These are phyloP conservation scores for Brachionus asplanchnoidis DNA, from an alignment of 1,140 invertebrate species.

Conservation along the genomic window DNA sequence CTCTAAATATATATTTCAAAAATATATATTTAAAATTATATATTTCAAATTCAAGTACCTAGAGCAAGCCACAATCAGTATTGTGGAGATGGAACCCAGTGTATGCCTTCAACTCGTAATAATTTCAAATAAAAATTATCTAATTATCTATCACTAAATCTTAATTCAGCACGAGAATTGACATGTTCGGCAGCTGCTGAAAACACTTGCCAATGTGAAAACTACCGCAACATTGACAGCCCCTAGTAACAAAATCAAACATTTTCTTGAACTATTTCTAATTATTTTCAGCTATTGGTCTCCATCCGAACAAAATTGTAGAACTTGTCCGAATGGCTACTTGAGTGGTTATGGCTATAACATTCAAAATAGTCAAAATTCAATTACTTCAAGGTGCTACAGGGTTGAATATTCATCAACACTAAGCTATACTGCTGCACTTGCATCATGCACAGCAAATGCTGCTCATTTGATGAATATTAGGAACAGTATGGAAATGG, in stretches of 20 bases:
- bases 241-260: neutral
- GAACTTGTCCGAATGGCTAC: neutral
- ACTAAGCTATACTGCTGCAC: neutral
- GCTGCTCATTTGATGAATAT: slow-evolving; percentile 4
- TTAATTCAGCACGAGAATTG: neutral
- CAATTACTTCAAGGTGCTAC: slow-evolving; percentile 27
- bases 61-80: slow-evolving; percentile 39
- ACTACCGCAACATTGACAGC: neutral
- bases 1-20: neutral
- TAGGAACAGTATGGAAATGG: slow-evolving; percentile 36
- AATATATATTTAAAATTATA: neutral
- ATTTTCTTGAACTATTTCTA: neutral
- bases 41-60: neutral
- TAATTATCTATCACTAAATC: neutral
- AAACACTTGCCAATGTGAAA: slow-evolving; percentile 30
- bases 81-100: slow-evolving; percentile 4
- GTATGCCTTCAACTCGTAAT: slow-evolving; percentile 23
- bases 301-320: neutral
- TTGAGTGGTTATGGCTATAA: slow-evolving; percentile 10
- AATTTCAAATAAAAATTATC: neutral
- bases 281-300: slow-evolving; percentile 33
- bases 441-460: neutral
- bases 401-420: neutral
- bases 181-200: neutral
- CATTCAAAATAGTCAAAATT: neutral